Conservation (phyloP, 2,888 invertebrate species). For the Xanthia togata region DNA sequence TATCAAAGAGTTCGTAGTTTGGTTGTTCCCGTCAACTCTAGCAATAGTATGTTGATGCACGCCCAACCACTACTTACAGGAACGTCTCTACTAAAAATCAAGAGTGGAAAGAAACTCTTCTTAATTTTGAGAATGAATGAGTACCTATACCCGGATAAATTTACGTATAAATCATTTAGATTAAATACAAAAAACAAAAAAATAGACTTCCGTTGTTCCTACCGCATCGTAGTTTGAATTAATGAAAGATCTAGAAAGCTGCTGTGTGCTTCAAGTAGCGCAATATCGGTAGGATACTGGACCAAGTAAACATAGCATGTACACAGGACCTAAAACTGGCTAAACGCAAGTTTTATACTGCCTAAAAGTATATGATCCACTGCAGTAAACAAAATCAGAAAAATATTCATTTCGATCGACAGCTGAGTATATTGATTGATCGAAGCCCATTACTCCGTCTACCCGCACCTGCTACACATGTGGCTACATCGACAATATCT, state of each 20-base stretch:
- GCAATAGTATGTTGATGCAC: background rate
- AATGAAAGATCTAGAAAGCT: background rate
- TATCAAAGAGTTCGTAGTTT: background rate
- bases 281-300: too few relatives aligned
- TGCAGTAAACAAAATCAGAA: too few relatives aligned
- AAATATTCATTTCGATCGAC: conserved; percentile 39
- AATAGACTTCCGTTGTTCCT: background rate
- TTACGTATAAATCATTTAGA: background rate
- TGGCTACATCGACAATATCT: conserved; percentile 15
- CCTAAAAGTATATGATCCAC: too few relatives aligned
- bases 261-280: background rate
- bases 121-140: background rate
- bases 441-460: conserved; percentile 43
- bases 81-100: background rate
- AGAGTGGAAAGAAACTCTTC: background rate
- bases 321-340: too few relatives aligned
- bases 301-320: too few relatives aligned
- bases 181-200: too few relatives aligned
- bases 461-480: conserved; percentile 28
- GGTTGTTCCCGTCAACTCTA: background rate
- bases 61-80: background rate
- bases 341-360: too few relatives aligned
- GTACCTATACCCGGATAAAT: background rate
- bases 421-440: conserved; percentile 50
- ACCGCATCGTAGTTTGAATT: background rate